These are phyloP conservation scores for Helicoverpa zea DNA, from an alignment of 1,140 invertebrate species.

Conservation along the genomic window DNA sequence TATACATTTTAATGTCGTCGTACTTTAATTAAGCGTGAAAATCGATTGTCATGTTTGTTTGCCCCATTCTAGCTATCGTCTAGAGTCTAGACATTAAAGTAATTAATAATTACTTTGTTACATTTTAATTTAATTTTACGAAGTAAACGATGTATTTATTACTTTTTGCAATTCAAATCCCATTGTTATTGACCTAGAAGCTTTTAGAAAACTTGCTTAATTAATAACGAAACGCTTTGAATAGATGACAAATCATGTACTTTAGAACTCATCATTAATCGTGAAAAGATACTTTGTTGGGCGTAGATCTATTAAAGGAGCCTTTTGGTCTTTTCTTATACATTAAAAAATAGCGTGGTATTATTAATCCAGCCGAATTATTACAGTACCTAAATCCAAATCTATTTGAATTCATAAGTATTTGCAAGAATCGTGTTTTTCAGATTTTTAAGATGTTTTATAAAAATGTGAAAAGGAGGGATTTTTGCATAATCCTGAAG, in stretches of 20 bases:
- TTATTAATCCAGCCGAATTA: too few relatives aligned
- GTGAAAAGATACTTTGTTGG: constrained; percentile 20
- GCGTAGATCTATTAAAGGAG: background rate
- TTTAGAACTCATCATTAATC: constrained; percentile 17
- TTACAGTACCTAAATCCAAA: too few relatives aligned
- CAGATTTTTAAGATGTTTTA: too few relatives aligned
- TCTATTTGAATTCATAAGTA: too few relatives aligned
- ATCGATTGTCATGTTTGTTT: constrained; percentile 7
- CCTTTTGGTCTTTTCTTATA: constrained; percentile 9
- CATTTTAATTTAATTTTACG: constrained; percentile 15
- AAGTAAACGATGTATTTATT: constrained; percentile 4
- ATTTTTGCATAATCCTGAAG: too few relatives aligned
- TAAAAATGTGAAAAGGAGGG: too few relatives aligned
- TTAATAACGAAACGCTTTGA: constrained; percentile 19
- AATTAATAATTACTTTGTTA: constrained; percentile 8
- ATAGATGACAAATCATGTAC: constrained; percentile 35
- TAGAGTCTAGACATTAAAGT: constrained; percentile 10
- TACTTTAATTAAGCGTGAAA: background rate
- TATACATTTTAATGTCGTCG: too few relatives aligned
- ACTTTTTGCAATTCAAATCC: constrained; percentile 33
- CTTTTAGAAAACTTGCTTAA: constrained; percentile 31
- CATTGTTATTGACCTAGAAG: constrained; percentile 43
- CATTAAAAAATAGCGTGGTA: background rate
- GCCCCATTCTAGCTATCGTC: background rate
- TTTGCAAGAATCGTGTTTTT: background rate